These are phyloP conservation scores for Brachionus rotundiformis DNA, from an alignment of 1,140 invertebrate species.

Conservation along the genomic window DNA sequence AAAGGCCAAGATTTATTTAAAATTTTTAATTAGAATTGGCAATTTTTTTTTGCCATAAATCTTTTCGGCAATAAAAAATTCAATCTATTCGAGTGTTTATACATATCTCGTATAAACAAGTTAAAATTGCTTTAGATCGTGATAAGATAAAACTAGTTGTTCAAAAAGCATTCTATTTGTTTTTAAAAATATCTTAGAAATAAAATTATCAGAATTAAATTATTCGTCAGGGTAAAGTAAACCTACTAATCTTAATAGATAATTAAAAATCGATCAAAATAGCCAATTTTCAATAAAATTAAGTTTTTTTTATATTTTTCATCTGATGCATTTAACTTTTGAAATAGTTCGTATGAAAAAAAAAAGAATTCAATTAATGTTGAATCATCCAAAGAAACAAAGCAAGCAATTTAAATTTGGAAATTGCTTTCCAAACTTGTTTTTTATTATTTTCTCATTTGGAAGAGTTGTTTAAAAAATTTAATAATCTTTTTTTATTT, in stretches of 20 bases:
- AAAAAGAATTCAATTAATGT: conserved; percentile 15
- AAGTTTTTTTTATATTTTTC: neutral
- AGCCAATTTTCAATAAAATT: neutral
- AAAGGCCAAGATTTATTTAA: neutral
- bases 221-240: neutral
- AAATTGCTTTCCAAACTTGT: conserved; percentile 14
- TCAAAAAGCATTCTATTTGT: neutral
- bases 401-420: conserved; percentile 8
- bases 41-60: neutral
- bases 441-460: neutral
- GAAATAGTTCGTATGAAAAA: neutral
- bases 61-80: conserved; percentile 10
- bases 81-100: conserved; percentile 19
- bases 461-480: neutral
- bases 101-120: neutral
- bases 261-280: neutral
- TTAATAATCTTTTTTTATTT: neutral
- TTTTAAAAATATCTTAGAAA: neutral
- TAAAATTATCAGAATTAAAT: neutral
- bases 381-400: conserved; percentile 14
- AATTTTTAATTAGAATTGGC: neutral
- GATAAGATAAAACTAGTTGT: conserved; percentile 3
- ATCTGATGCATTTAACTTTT: neutral
- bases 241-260: neutral
- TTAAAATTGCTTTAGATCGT: neutral